Conservation (phyloP, 92 coral and sea anemone species). For the Micromussa lordhowensis region DNA sequence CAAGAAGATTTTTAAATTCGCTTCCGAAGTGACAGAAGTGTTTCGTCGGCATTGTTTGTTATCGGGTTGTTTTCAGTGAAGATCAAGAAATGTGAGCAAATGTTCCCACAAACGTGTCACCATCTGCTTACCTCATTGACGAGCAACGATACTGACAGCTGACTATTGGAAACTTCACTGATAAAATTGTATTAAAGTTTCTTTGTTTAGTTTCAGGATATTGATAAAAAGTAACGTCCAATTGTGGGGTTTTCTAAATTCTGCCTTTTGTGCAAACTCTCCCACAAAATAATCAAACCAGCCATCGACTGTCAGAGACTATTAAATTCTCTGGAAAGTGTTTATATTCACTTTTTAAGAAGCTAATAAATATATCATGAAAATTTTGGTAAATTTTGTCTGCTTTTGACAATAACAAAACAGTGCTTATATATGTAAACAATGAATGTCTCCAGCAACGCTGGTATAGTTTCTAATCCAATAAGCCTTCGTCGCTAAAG, state of each 20-base stretch:
- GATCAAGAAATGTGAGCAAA: too few relatives aligned
- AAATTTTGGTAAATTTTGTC: background rate
- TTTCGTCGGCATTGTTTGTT: background rate
- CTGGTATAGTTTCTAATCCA: slow-evolving; percentile 12
- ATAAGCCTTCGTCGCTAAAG: slow-evolving; percentile 11
- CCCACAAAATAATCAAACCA: background rate
- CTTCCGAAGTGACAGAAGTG: background rate
- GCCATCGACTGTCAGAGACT: background rate
- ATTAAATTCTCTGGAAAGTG: background rate
- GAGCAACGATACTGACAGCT: background rate
- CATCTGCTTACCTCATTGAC: background rate
- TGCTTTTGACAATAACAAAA: background rate
- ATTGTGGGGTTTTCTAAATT: background rate
- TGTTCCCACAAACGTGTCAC: background rate
- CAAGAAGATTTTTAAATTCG: slow-evolving; percentile 3
- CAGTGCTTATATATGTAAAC: slow-evolving; percentile 6
- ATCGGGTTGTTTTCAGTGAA: background rate
- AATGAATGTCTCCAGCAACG: slow-evolving; percentile 1
- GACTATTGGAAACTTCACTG: background rate
- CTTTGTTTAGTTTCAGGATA: background rate
- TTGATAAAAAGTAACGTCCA: slow-evolving; percentile 1
- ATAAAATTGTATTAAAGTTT: background rate
- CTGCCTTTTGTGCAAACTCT: background rate
- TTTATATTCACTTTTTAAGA: slow-evolving; percentile 7
- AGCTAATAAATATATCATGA: background rate